A percentile compares a stretch with the other conserved stretches of the same genome.
Evolutionary conservation across 2,113 vertebrate species (phyloP).

Genomic region (Balaenoptera acutorostrata): DNA sequence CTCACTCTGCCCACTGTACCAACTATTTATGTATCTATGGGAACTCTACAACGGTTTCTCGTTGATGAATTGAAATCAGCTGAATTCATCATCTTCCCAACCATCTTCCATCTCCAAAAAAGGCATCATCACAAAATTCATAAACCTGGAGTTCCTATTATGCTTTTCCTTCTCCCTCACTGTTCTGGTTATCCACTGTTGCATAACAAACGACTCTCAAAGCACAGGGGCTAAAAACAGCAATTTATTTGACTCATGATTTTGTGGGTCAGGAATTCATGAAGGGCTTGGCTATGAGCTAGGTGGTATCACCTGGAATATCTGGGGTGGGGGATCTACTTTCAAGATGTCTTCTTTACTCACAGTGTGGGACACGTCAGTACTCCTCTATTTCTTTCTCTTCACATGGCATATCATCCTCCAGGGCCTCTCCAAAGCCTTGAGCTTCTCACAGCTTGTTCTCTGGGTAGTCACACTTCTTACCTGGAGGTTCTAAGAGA

Average conservation of each 20-base stretch:
- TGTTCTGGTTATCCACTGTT: background rate
- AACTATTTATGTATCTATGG: background rate
- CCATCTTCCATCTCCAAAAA: background rate
- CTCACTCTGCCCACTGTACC: background rate
- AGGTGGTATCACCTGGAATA: background rate
- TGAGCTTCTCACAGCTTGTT: background rate
- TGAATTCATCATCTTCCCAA: background rate
- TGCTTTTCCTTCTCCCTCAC: background rate
- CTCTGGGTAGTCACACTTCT: background rate
- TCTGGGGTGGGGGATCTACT: background rate
- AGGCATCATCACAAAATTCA: background rate
- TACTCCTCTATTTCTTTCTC: background rate
- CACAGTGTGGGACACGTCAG: background rate
- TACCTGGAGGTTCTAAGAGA: background rate
- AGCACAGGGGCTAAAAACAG: background rate
- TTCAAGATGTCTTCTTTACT: background rate
- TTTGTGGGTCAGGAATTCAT: background rate
- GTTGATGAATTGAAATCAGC: background rate
- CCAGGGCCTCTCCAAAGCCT: background rate
- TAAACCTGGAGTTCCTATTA: background rate
- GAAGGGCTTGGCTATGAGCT: background rate
- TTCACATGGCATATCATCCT: background rate
- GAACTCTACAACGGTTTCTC: background rate
- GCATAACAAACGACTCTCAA: background rate
- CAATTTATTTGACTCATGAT: background rate